These are phyloP conservation scores for Trachemys scripta DNA, from an alignment of 2,113 vertebrate genomes.

Conservation along the genomic window DNA sequence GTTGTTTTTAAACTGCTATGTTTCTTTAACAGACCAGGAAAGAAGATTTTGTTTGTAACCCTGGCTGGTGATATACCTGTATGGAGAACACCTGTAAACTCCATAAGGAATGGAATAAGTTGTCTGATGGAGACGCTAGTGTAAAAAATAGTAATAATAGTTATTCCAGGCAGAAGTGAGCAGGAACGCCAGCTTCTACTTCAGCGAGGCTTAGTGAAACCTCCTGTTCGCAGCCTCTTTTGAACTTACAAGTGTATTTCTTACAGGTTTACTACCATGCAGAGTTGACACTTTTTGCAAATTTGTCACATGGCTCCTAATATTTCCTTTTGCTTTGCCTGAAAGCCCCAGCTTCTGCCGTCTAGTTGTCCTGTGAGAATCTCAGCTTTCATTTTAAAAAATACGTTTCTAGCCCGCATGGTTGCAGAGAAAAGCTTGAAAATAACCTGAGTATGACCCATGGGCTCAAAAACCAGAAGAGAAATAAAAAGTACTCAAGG, in stretches of 20 bases:
- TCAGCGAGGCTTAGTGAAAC: not conserved
- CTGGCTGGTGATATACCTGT: not conserved
- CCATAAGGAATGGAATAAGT: not conserved
- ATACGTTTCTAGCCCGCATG: not conserved
- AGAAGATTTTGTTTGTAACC: not conserved
- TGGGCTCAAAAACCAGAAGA: not conserved
- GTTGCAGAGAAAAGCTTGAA: not conserved
- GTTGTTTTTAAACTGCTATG: not conserved
- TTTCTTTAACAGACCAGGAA: not conserved
- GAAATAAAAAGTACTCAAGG: not conserved
- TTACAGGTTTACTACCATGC: not conserved
- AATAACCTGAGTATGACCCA: not conserved
- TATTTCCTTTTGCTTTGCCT: not conserved
- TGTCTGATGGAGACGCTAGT: not conserved
- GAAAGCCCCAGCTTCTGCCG: not conserved
- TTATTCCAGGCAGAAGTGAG: not conserved
- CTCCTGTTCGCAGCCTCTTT: not conserved
- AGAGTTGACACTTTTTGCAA: not conserved
- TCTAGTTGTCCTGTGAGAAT: not conserved
- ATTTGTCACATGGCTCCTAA: not conserved
- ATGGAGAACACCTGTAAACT: not conserved
- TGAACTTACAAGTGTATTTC: not conserved
- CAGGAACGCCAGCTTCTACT: not conserved
- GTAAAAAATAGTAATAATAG: not conserved
- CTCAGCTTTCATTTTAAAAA: not conserved